Conservation (phyloP, 2,888 invertebrate species). For the Cyrtodaria siliqua region DNA sequence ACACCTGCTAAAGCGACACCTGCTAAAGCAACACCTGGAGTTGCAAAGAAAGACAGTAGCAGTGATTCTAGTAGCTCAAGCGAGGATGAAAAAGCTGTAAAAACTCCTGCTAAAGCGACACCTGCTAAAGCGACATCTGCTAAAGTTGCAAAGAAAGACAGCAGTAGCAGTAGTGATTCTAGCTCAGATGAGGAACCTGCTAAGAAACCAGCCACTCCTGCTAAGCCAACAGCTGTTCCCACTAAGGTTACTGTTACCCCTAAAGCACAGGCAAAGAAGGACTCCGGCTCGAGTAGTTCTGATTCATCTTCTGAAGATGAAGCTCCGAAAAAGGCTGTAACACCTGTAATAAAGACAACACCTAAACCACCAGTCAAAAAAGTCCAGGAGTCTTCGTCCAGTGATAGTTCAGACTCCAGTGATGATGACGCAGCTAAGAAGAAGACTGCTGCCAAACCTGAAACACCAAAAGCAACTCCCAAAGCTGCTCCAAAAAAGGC, state of each 20-base stretch:
- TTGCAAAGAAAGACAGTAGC: no score
- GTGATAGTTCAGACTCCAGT: conserved; percentile 36
- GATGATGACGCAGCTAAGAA: conserved; percentile 35
- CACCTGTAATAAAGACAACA: conserved; percentile 19
- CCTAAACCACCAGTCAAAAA: conserved; percentile 24
- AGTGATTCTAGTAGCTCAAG: no score
- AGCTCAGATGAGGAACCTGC: conserved; percentile 44
- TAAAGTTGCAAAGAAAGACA: conserved; percentile 28
- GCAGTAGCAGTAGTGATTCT: conserved; percentile 43
- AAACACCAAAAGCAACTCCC: not conserved
- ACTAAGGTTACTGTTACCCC: conserved; percentile 25
- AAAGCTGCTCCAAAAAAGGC: conserved; percentile 20
- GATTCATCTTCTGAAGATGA: conserved; percentile 45
- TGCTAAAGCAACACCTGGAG: no score
- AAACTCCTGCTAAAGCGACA: no score
- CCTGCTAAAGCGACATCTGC: no score
- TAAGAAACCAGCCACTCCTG: conserved; percentile 19
- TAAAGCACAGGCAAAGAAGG: conserved; percentile 38
- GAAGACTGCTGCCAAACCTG: conserved; percentile 18
- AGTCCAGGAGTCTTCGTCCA: conserved; percentile 17
- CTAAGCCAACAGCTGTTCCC: conserved; percentile 49
- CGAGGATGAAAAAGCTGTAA: no score
- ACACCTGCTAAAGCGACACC: no score
- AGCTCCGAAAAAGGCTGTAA: conserved; percentile 7
- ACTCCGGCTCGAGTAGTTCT: conserved; percentile 50